Conservation (phyloP, 2,888 invertebrate species). For the Heliconius sara region DNA sequence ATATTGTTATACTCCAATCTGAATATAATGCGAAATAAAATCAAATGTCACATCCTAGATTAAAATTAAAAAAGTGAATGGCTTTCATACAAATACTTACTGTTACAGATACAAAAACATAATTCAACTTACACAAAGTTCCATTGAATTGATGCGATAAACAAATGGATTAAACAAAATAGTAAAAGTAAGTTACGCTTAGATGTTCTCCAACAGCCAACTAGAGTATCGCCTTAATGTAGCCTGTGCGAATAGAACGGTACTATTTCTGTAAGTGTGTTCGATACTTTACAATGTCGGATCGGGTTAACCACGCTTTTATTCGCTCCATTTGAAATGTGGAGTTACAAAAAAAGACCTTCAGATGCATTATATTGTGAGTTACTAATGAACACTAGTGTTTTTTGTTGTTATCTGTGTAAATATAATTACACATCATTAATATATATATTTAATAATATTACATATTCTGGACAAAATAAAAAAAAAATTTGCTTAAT, state of each 20-base stretch:
- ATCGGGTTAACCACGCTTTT: conserved; percentile 48
- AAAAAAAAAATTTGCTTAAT: neutral
- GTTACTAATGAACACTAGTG: neutral
- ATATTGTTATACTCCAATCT: neutral
- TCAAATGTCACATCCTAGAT: neutral
- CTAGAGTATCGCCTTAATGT: conserved; percentile 30
- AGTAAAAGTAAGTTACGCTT: conserved; percentile 54
- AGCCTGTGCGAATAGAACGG: conserved; percentile 38
- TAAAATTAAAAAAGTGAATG: neutral
- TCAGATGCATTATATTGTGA: neutral
- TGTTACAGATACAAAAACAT: conserved; percentile 17
- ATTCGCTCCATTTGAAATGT: conserved; percentile 56
- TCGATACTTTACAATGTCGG: conserved; percentile 40
- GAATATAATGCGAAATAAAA: neutral
- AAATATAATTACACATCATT: neutral
- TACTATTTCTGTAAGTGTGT: conserved; percentile 41
- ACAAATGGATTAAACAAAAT: conserved; percentile 56
- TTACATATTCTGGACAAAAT: neutral
- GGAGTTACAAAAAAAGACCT: conserved; percentile 50
- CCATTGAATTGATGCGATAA: conserved; percentile 71
- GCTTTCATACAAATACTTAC: neutral
- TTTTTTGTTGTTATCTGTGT: neutral
- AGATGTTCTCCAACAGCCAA: conserved; percentile 38
- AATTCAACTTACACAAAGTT: conserved; percentile 29
- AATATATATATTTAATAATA: no score